Evolutionary conservation across 2,113 vertebrate genomes (phyloP).

Genomic region (Pycnonotus jocosus): DNA sequence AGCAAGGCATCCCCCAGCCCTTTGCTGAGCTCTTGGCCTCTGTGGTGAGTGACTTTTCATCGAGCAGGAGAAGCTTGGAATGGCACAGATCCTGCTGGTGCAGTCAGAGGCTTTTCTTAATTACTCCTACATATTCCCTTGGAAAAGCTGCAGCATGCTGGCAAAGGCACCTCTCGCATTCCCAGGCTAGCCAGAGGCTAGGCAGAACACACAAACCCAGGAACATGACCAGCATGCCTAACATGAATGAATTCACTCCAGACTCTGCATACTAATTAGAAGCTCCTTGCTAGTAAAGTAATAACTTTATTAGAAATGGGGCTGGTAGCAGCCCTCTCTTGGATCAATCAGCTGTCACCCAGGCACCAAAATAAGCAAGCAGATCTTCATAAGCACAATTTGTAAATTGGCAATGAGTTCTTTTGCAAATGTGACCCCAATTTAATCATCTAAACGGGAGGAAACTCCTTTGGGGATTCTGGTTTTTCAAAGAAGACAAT

Average conservation of each 20-base stretch:
- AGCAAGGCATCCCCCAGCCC: not conserved
- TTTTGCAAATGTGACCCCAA: not conserved
- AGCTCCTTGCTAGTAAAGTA: not conserved
- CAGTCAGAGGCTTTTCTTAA: constrained; percentile 9
- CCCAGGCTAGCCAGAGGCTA: constrained; percentile 40
- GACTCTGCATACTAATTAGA: not conserved
- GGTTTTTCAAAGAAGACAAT: not conserved
- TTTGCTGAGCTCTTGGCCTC: not conserved
- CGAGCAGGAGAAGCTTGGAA: not conserved
- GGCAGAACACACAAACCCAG: not conserved
- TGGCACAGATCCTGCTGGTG: not conserved
- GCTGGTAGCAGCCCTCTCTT: not conserved
- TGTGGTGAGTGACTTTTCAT: not conserved
- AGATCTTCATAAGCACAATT: not conserved
- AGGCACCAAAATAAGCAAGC: not conserved
- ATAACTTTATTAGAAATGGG: not conserved
- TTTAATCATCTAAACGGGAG: not conserved
- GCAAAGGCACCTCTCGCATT: not conserved
- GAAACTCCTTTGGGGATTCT: not conserved
- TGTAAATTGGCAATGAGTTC: not conserved
- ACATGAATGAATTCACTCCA: not conserved
- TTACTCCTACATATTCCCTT: not conserved
- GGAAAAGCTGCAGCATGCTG: not conserved
- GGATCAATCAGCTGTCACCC: not conserved
- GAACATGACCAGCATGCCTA: not conserved